Base-by-base conservation (phyloP, 2,113 vertebrate genomes). In the Nannobrachium achirus region DNA sequence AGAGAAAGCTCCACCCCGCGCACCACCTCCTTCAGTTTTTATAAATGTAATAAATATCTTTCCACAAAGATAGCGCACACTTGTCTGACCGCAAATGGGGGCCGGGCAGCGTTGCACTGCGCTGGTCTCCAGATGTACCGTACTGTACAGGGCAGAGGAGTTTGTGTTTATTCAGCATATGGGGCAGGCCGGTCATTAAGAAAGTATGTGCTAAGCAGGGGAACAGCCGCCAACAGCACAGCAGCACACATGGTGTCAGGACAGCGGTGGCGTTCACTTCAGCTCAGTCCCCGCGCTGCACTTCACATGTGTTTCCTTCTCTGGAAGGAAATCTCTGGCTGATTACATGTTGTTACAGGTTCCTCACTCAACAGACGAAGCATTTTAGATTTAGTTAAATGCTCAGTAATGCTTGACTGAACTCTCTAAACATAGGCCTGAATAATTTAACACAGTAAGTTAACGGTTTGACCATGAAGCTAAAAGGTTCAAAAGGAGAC, bases 1-100 rank as follows among this genome's bases (percentile, higher is more conserved):
- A 15, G 69, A 74, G 49, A 75, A 79, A 78, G 66, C 89, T 86
- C 83, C 84, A 82, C 79, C 86, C 75, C 16, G 6, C 25, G 63
- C 84, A 51, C 80, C 76, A 67, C 88, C 76, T 81, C 76, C 82
- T 70, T 76, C 66, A 59, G 59, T 14, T 74, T 89, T 87, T 87
- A 84, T 88, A 88, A 81, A 87, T 41, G 72, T 79, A 88, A 88
- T 91, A 89, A 91, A 90, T 89, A 88, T 86, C 85, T 88, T 87
- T 87, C 81, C 79, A 75, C 79, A 80, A 80, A 80, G 83, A 84
- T 90, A 86, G 82, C 79, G 82, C 79, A 78, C 84, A 83, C 75
- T 86, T 86, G 75, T 86, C 84, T 79, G 84, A 89, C 88, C 88
- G 80, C 88, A 90, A 88, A 81, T 45, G 71, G 75, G 52, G 75